Percentiles rank a stretch among this genome's conserved stretches.
Evolutionary conservation across 2,888 invertebrate genomes (phyloP).

Genomic region (Microplitis manilae): DNA sequence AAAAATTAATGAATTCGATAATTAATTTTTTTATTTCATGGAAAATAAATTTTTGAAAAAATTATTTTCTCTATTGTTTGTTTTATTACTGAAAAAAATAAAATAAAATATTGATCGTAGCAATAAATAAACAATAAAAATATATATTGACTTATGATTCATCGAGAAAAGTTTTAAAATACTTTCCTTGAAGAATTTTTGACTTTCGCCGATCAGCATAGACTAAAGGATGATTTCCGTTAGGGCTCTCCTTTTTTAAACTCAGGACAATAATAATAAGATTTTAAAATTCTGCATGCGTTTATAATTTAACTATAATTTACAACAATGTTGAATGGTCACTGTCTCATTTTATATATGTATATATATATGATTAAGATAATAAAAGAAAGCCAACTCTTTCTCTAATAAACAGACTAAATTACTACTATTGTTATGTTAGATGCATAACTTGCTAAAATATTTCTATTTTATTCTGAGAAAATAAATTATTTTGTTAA

Average conservation of each 20-base stretch:
- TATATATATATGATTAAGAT: slow-evolving; percentile 59
- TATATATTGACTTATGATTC: neutral
- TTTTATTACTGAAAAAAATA: too few species aligned
- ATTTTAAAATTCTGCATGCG: slow-evolving; percentile 43
- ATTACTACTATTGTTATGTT: too few species aligned
- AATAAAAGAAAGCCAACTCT: slow-evolving; percentile 60
- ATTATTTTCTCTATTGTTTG: too few species aligned
- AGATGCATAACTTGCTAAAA: too few species aligned
- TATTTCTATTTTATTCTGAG: too few species aligned
- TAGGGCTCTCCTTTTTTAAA: slow-evolving; percentile 37
- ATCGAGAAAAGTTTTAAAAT: neutral
- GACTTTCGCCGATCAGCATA: slow-evolving; percentile 42
- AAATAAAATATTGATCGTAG: neutral
- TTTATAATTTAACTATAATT: slow-evolving; percentile 57
- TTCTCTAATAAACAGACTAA: slow-evolving; percentile 12
- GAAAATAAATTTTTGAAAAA: too few species aligned
- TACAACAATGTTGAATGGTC: slow-evolving; percentile 43
- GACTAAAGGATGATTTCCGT: slow-evolving; percentile 23
- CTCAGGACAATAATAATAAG: slow-evolving; percentile 31
- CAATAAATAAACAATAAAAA: neutral
- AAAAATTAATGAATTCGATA: neutral
- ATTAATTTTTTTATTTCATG: too few species aligned
- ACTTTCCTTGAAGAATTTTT: neutral
- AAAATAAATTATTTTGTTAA: too few species aligned
- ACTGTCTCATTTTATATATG: neutral